Percentiles rank a stretch among this genome's conserved stretches.
Evolutionary conservation across 1,140 invertebrate species (phyloP).

Genomic region (Sesamia nonagrioides): DNA sequence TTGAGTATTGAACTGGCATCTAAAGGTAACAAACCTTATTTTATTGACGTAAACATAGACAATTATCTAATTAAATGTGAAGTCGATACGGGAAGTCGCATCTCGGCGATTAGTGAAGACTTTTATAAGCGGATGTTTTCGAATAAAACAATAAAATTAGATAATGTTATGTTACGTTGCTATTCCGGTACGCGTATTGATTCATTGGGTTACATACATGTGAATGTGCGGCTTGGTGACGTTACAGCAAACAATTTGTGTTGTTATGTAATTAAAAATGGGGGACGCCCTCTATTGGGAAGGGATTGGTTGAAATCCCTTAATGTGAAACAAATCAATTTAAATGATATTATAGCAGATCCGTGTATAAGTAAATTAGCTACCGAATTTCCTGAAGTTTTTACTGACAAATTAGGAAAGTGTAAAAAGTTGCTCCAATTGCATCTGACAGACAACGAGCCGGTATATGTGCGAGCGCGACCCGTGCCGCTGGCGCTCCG

Average conservation of each 20-base stretch:
- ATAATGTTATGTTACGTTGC: not conserved
- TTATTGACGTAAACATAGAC: not conserved
- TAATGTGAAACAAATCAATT: slow-evolving; percentile 4
- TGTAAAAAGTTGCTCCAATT: not conserved
- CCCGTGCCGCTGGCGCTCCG: slow-evolving; percentile 57
- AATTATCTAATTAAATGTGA: not conserved
- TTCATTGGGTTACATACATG: not conserved
- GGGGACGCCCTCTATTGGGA: not conserved
- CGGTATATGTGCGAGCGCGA: slow-evolving; percentile 56
- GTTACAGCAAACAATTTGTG: not conserved
- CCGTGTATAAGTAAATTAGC: not conserved
- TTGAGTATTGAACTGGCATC: slow-evolving; percentile 23
- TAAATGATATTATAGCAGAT: not conserved
- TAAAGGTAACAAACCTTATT: slow-evolving; percentile 49
- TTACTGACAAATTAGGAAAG: not conserved
- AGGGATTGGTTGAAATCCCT: not conserved
- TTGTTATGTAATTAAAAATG: not conserved
- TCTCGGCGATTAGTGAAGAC: not conserved
- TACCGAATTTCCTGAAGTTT: slow-evolving; percentile 6
- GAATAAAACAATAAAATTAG: not conserved
- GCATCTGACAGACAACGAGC: slow-evolving; percentile 47
- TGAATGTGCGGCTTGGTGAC: not conserved
- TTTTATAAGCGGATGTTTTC: not conserved
- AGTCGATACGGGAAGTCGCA: not conserved
- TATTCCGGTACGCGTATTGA: not conserved